phyloP scores from a whole-genome alignment of 2,113 vertebrate genomes.

The Entomyzon cyanotis region DNA sequence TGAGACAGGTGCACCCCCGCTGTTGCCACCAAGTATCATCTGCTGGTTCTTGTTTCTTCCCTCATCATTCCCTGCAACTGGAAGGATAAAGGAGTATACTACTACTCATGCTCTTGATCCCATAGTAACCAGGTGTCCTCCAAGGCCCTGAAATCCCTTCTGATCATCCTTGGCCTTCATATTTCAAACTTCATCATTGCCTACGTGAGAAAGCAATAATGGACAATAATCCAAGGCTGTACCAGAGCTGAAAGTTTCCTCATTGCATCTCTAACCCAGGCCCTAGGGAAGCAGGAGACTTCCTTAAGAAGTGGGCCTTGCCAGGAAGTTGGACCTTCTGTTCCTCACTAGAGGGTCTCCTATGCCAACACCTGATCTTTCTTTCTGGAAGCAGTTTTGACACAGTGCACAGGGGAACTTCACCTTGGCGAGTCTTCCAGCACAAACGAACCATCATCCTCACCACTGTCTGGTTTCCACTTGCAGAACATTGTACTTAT shows the following conservation, averaged over 20 bases:
- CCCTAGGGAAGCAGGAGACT: neutral
- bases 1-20: neutral
- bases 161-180: neutral
- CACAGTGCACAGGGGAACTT: neutral
- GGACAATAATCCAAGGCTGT: neutral
- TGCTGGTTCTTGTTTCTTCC: neutral
- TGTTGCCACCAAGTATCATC: neutral
- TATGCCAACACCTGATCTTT: neutral
- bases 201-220: neutral
- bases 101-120: neutral
- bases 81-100: neutral
- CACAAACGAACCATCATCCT: accelerated
- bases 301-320: neutral
- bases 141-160: neutral
- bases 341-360: neutral
- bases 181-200: neutral
- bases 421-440: neutral
- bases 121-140: neutral
- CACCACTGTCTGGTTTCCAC: neutral
- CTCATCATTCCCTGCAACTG: neutral
- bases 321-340: neutral
- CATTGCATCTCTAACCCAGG: neutral
- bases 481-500: neutral
- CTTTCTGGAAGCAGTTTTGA: neutral
- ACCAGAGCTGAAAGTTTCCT: neutral